Conservation (phyloP, 2,797 vertebrate species). For the Rhinatrema bivittatum region DNA sequence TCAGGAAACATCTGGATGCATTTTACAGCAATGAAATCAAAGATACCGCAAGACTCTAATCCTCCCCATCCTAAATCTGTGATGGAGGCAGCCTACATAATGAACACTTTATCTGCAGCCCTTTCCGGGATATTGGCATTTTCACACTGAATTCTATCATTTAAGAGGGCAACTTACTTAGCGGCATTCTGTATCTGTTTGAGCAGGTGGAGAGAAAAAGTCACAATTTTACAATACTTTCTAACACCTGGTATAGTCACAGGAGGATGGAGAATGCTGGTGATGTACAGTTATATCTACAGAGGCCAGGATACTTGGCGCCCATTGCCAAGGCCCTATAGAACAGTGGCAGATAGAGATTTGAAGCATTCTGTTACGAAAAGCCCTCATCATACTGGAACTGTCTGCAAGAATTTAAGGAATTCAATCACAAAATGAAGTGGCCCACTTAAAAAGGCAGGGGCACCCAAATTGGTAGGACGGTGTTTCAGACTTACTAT, state of each 20-base stretch:
- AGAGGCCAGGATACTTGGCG: conserved; percentile 17
- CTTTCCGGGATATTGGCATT: conserved; percentile 7
- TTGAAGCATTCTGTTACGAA: too few species aligned
- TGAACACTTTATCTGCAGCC: conserved; percentile 10
- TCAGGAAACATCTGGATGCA: conserved; percentile 20
- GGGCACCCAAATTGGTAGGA: conserved; percentile 20
- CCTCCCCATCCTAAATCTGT: conserved; percentile 34
- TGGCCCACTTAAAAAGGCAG: conserved; percentile 9
- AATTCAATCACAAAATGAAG: conserved; percentile 18
- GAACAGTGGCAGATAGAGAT: conserved; percentile 35
- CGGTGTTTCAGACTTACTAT: too few species aligned
- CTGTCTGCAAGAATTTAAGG: conserved; percentile 33
- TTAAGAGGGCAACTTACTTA: conserved; percentile 3
- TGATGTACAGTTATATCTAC: too few species aligned
- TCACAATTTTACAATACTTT: conserved; percentile 29
- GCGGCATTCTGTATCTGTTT: conserved; percentile 7
- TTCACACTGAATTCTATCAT: not conserved
- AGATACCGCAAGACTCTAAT: conserved; percentile 25
- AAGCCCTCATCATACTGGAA: conserved; percentile 13
- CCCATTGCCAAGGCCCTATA: conserved; percentile 23
- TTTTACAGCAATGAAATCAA: conserved; percentile 14
- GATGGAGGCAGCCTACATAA: conserved; percentile 18
- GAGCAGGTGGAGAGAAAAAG: conserved; percentile 24
- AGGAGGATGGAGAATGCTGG: conserved; percentile 20
- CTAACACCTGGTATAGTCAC: conserved; percentile 14